Evolutionary conservation across 2,797 vertebrate species (phyloP).

Genomic region (Agapornis canus): DNA sequence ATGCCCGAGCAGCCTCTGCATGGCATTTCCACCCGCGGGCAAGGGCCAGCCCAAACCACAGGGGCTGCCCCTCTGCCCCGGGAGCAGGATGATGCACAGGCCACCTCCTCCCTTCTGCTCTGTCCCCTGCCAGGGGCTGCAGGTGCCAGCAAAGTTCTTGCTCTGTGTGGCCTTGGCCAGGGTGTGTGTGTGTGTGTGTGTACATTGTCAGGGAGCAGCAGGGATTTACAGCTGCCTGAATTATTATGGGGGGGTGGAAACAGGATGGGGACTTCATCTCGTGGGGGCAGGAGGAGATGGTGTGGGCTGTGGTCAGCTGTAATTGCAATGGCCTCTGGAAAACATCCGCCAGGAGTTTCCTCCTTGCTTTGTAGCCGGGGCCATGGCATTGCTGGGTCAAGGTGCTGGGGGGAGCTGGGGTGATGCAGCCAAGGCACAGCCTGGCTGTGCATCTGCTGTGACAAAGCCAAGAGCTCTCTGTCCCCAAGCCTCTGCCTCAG

Average conservation of each 20-base stretch:
- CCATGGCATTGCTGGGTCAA: accelerated
- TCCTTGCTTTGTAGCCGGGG: not conserved
- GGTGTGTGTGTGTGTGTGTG: too few species aligned
- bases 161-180: accelerated
- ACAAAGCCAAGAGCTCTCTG: not conserved
- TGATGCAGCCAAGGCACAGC: not conserved
- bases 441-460: not conserved
- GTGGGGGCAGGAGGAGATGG: not conserved
- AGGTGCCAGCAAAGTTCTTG: not conserved
- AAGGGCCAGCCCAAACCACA: not conserved
- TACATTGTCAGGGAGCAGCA: not conserved
- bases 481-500: not conserved
- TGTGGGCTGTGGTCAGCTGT: not conserved
- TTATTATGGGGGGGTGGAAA: not conserved
- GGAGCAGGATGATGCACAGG: not conserved
- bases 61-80: not conserved
- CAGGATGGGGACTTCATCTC: accelerated
- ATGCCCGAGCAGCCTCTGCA: not conserved
- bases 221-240: not conserved
- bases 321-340: not conserved
- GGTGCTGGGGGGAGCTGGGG: not conserved
- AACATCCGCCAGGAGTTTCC: not conserved
- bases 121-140: not conserved
- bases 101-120: not conserved
- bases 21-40: not conserved